These are phyloP conservation scores for Stictocephala bisonia DNA, from an alignment of 2,888 invertebrate genomes.

Conservation along the genomic window DNA sequence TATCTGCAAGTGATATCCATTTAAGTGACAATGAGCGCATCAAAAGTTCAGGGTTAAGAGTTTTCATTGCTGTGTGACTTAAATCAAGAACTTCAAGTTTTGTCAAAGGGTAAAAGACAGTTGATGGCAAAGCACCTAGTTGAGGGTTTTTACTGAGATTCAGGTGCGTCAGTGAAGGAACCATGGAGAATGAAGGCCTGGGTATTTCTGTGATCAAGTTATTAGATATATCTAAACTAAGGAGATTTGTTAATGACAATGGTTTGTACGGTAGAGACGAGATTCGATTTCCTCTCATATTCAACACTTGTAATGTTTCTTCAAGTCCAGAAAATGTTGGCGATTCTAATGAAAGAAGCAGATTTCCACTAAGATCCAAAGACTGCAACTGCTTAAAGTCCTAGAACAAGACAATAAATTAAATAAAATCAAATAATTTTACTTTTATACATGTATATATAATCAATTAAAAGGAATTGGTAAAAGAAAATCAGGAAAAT, in stretches of 20 bases:
- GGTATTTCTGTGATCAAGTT: constrained; percentile 82
- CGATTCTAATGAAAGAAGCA: constrained; percentile 76
- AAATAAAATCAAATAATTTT: not conserved
- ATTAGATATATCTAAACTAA: constrained; percentile 80
- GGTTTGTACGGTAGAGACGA: constrained; percentile 74
- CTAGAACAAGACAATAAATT: constrained; percentile 51
- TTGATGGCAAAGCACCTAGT: constrained; percentile 71
- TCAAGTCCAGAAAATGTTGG: constrained; percentile 83
- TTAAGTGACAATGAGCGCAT: constrained; percentile 74
- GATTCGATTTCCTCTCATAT: constrained; percentile 80
- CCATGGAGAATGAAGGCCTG: constrained; percentile 73
- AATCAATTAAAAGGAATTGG: not conserved
- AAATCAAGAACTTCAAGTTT: constrained; percentile 78
- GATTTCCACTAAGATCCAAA: constrained; percentile 84
- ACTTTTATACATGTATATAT: not conserved
- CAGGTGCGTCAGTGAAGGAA: constrained; percentile 75
- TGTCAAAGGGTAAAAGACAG: constrained; percentile 77
- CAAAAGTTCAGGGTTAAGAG: constrained; percentile 78
- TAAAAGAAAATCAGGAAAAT: too few relatives aligned
- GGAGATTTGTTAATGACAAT: constrained; percentile 72
- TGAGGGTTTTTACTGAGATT: constrained; percentile 83
- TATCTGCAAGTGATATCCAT: constrained; percentile 77
- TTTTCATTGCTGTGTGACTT: constrained; percentile 78
- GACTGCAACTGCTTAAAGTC: constrained; percentile 77
- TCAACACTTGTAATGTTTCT: constrained; percentile 76